Percentiles rank a stretch among this genome's conserved stretches.
phyloP scores from a whole-genome alignment of 2,113 vertebrate genomes.

The Saiga tatarica region DNA sequence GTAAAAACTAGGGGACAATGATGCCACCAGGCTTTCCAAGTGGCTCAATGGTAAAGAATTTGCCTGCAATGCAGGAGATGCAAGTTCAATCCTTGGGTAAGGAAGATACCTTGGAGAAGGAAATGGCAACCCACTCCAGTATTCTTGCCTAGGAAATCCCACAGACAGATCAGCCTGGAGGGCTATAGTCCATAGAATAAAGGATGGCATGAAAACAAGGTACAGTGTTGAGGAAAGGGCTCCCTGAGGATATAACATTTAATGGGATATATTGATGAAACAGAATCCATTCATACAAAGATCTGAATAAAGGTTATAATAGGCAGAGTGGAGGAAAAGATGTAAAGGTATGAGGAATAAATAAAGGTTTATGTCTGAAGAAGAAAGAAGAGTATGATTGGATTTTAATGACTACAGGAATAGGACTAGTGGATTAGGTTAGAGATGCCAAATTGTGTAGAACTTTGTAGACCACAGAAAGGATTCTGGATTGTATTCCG shows the following conservation, averaged over 20 bases:
- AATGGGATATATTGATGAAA: not conserved
- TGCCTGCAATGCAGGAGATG: not conserved
- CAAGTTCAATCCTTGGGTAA: not conserved
- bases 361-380: not conserved
- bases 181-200: not conserved
- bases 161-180: not conserved
- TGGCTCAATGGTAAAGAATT: not conserved
- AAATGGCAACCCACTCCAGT: not conserved
- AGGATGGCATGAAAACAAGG: not conserved
- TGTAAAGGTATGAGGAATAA: not conserved
- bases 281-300: not conserved
- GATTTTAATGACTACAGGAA: not conserved
- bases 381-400: not conserved
- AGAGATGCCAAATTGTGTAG: not conserved
- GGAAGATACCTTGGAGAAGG: not conserved
- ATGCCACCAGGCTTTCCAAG: not conserved
- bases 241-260: not conserved
- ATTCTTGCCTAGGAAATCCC: not conserved
- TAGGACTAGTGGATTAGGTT: accelerated
- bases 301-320: not conserved
- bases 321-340: not conserved
- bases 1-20: not conserved
- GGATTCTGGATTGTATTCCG: not conserved
- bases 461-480: not conserved
- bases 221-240: not conserved